phyloP scores from a whole-genome alignment of 92 coral and sea anemone species.

The Desmophyllum pertusum region DNA sequence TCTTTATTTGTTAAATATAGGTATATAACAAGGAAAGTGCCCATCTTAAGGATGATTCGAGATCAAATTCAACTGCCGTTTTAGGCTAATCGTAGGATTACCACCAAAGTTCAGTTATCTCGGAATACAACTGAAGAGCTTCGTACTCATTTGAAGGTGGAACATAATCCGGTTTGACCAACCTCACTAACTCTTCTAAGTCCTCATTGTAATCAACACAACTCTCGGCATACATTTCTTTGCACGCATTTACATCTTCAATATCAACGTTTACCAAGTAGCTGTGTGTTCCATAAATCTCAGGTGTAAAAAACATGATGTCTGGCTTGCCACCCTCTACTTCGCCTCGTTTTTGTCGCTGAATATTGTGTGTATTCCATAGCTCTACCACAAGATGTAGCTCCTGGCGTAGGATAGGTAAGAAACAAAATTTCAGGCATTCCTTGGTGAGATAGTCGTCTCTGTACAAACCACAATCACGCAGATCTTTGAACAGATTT shows the following conservation, averaged over 20 bases:
- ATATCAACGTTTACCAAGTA: slow-evolving; percentile 50
- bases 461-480: slow-evolving; percentile 35
- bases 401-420: slow-evolving; percentile 52
- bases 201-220: slow-evolving; percentile 33
- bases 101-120: too few relatives aligned
- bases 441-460: slow-evolving; percentile 38
- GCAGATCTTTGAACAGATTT: slow-evolving; percentile 58
- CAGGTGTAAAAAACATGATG: slow-evolving; percentile 55
- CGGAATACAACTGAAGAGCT: slow-evolving; percentile 33
- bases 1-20: too few relatives aligned
- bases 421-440: slow-evolving; percentile 55
- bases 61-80: too few relatives aligned
- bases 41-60: too few relatives aligned
- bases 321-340: slow-evolving; percentile 62
- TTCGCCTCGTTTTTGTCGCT: slow-evolving; percentile 43
- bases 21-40: too few relatives aligned
- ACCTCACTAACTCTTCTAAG: slow-evolving; percentile 52
- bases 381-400: slow-evolving; percentile 53
- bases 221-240: slow-evolving; percentile 37
- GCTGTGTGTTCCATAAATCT: slow-evolving; percentile 28
- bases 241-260: slow-evolving; percentile 50
- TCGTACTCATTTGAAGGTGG: slow-evolving; percentile 39
- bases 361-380: slow-evolving; percentile 64
- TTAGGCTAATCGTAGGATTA: too few relatives aligned
- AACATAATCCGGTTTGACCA: slow-evolving; percentile 39